Percentiles rank a stretch among this genome's conserved stretches.
Evolutionary conservation across 1,140 invertebrate species (phyloP).

Genomic region (Trichogramma pretiosum): DNA sequence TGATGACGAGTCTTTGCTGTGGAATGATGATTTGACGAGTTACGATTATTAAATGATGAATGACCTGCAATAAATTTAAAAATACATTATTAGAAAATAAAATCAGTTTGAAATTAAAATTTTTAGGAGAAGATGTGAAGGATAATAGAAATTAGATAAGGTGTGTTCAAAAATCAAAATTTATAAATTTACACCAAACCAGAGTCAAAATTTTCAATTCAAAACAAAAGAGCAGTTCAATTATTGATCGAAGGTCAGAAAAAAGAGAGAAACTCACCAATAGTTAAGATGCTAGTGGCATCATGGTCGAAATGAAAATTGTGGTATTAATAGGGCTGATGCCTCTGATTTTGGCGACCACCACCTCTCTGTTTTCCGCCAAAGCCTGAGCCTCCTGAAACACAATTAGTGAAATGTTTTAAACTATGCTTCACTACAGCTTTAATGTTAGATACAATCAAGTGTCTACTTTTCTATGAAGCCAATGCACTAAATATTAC

Average conservation of each 20-base stretch:
- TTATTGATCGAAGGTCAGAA: constrained; percentile 21
- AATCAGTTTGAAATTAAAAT: no score
- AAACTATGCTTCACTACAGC: constrained; percentile 12
- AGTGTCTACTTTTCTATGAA: constrained; percentile 17
- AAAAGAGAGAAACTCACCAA: constrained; percentile 40
- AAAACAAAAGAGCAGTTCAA: constrained; percentile 14
- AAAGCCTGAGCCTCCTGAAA: constrained; percentile 53
- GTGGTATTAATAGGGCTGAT: constrained; percentile 62
- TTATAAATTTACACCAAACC: background rate
- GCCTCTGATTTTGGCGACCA: constrained; percentile 63
- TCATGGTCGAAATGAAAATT: constrained; percentile 34
- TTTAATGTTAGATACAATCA: constrained; percentile 16
- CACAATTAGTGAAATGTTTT: constrained; percentile 26
- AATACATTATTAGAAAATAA: no score
- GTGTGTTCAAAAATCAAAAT: background rate
- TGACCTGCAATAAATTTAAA: constrained; percentile 36
- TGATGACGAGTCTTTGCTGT: constrained; percentile 35
- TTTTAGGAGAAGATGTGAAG: no score
- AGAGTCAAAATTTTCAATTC: background rate
- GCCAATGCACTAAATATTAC: constrained; percentile 20
- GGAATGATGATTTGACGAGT: constrained; percentile 42
- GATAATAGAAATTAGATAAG: no score
- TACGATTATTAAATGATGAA: constrained; percentile 37
- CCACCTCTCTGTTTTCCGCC: constrained; percentile 53
- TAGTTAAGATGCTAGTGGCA: constrained; percentile 42